Base-by-base conservation (phyloP, 1,140 invertebrate genomes). In the Atta texana region DNA sequence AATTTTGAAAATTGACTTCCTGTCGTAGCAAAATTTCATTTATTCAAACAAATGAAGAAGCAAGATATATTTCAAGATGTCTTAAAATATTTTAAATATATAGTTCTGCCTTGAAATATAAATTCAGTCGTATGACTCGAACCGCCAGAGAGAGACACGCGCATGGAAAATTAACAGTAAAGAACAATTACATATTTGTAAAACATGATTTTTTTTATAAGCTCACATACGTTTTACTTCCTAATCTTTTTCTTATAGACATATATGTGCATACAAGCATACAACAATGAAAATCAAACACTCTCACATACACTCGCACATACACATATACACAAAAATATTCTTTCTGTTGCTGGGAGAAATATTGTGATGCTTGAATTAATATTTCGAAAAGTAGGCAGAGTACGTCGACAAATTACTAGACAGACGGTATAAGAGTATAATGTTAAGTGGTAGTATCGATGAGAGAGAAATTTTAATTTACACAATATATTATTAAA, bases 251-350 rank as follows among this genome's bases (percentile, higher is more conserved):
- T 7, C 44, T 78, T 85, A 63, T 53, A 24, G 28, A 87, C 53
- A 85, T 68, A 87, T 80, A 77, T 74, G 34, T 68, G 75, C 69
- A 71, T 72, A 49, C 63, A 80, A 89, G 80, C 88, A 90, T 75
- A 78, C 28, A 71, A 64, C 18, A 85, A 72, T 61, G 14, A 82
- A 77, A 87, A 39, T 21, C 59, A 51, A 16, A 55, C 53, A 75
- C 14, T 8, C 28, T 24, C 31, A 71, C 80, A 55, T 39, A 81
- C 53, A 81, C 44, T 16, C 75, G 1, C 24, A 78, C 51, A 69
- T 51, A 74, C 39, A 28, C 71, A 72, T 85, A 84, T 75, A 82
- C 55, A 64, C 72, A 87, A 85, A 87, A 78, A 86, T 78, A 84
- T 51, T 84, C 39, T 49, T 72, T 77, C 76, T 68, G 59, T 55